Evolutionary conservation across 2,797 vertebrate species (phyloP).

Genomic region (Vespertilio murinus): DNA sequence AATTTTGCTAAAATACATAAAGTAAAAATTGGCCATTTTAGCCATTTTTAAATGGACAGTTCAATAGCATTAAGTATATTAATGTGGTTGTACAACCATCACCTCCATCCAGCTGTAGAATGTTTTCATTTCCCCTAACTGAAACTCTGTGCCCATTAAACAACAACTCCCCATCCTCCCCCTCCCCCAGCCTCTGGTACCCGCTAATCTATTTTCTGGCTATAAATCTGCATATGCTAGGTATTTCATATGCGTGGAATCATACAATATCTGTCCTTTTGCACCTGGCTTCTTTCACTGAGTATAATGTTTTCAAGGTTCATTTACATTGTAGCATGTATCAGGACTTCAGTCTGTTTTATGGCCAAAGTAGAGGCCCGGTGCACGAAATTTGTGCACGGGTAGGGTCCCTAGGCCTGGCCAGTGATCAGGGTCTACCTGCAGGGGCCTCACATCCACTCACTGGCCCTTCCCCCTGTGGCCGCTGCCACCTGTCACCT

Average conservation of each 20-base stretch:
- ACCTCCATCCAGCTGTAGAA: neutral
- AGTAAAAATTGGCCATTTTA: neutral
- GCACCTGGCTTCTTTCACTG: neutral
- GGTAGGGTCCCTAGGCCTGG: too few relatives aligned
- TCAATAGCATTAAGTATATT: neutral
- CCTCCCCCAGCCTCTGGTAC: neutral
- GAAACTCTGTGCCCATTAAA: neutral
- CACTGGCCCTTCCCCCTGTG: rapidly evolving
- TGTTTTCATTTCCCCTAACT: neutral
- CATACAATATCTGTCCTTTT: neutral
- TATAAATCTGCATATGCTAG: neutral
- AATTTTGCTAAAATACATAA: neutral
- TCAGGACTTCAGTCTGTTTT: neutral
- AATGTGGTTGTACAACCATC: neutral
- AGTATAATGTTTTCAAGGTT: neutral
- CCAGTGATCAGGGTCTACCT: too few relatives aligned
- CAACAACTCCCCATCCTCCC: neutral
- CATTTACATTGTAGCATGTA: neutral
- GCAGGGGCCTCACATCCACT: too few relatives aligned
- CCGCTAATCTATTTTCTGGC: neutral
- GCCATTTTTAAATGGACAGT: neutral
- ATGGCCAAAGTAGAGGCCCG: neutral
- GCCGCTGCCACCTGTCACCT: too few relatives aligned
- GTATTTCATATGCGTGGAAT: neutral
- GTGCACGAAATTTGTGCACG: too few relatives aligned